phyloP scores from a whole-genome alignment of 2,797 vertebrate species.

The Cheirogaleus major region DNA sequence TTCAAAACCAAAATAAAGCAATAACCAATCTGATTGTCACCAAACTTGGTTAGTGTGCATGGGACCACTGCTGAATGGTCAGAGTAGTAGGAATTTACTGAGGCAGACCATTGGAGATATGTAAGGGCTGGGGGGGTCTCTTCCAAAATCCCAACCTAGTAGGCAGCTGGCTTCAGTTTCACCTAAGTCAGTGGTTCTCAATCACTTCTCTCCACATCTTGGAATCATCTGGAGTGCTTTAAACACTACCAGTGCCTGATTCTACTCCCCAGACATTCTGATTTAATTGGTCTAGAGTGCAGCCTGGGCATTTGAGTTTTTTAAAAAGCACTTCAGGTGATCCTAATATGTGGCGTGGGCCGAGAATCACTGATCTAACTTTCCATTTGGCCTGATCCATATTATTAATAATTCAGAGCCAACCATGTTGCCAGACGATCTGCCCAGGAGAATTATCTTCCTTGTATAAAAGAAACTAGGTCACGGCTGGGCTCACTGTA shows the following conservation, averaged over 20 bases:
- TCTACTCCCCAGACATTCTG: background rate
- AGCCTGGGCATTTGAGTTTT: background rate
- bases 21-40: background rate
- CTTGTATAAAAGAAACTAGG: background rate
- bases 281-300: background rate
- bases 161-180: background rate
- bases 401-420: background rate
- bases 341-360: background rate
- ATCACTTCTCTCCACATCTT: too few relatives aligned
- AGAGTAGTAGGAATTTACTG: background rate
- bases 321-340: background rate
- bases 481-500: background rate
- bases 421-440: background rate
- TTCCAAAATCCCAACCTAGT: background rate
- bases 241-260: background rate
- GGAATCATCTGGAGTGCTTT: background rate
- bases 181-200: background rate
- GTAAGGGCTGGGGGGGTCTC: background rate
- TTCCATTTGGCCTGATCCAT: background rate
- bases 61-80: background rate
- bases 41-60: background rate
- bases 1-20: background rate
- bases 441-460: background rate
- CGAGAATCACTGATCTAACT: background rate
- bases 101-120: background rate